phyloP scores from a whole-genome alignment of 2,113 vertebrate genomes.

The Girardinichthys multiradiatus region DNA sequence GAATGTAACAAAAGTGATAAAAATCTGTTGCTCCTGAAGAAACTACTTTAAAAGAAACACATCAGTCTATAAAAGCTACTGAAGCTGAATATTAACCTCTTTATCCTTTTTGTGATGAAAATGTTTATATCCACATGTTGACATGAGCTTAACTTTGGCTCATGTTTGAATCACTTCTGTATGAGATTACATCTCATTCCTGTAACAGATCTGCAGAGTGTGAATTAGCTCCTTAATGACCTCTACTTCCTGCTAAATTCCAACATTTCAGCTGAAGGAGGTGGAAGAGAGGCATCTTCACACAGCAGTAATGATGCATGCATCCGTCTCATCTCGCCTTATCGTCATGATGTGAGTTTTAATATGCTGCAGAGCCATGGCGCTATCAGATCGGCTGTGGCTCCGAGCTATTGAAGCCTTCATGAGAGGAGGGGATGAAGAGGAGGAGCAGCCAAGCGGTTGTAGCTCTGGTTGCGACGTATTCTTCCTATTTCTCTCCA shows the following conservation, averaged over 20 bases:
- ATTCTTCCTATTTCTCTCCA: conserved; percentile 46
- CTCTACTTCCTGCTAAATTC: conserved; percentile 4
- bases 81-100: not conserved
- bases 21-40: too few species aligned
- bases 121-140: not conserved
- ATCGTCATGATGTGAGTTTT: conserved; percentile 40
- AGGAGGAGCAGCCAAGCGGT: conserved; percentile 5
- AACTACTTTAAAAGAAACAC: too few species aligned
- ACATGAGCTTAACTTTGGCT: not conserved
- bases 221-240: conserved; percentile 13
- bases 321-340: conserved; percentile 32
- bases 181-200: not conserved
- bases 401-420: conserved; percentile 52
- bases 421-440: conserved; percentile 26
- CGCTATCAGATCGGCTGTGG: conserved; percentile 52
- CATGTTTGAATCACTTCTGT: conserved; percentile 6
- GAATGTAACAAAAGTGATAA: too few species aligned
- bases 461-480: conserved; percentile 21
- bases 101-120: not conserved
- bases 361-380: conserved; percentile 44
- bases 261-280: conserved; percentile 2
- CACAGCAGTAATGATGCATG: conserved; percentile 54
- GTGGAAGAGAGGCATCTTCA: conserved; percentile 28
- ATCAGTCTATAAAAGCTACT: not conserved
- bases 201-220: conserved; percentile 2